Base-by-base conservation (phyloP, 2,113 vertebrate genomes). In the Columbina picui region DNA sequence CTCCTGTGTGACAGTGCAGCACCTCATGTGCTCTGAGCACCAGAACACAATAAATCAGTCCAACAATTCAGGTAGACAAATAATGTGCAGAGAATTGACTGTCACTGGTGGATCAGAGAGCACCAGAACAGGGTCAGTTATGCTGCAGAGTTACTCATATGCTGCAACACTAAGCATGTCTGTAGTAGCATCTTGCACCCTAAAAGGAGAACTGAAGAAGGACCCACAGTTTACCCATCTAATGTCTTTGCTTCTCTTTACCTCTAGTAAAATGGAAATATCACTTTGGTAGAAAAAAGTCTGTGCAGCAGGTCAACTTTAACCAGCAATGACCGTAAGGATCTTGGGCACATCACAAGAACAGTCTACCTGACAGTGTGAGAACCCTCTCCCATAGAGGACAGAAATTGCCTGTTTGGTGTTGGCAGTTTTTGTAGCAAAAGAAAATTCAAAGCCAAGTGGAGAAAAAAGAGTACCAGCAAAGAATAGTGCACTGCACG, bases 401-500 rank as follows among this genome's bases (percentile, higher is more conserved):
- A 71, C 16, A 47, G 41, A 73, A 81, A 21, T 19, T 70, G 20
- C 5, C 3, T n/a, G 19, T 26, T 45, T 63, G 22, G 10, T 76
- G 29, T 15, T 55, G 15, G 12, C 36, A 78, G 6, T 9, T 71
- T 73, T 70, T 67, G 49, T 21, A 88, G 34, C 20, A 77, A 67
- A 83, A 90, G 20, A 10, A 86, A 76, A 45, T 49, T 57, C 25
- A 50, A 69, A 83, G 19, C 2, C 64, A 74, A 23, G 41, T 6
- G 13, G 32, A 67, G 6, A 59, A 25, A 71, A 89, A 75, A 76
- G 1, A 49, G 5, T 47, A 64, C 18, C 15, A 87, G 32, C 34
- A 61, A 73, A 57, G 12, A n/a, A 57, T 10, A 68, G 2, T 30
- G n/a, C 87, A 82, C 20, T 11, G 4, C 4, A 47, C 0, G 0